A percentile compares a stretch with the other conserved stretches of the same genome.
phyloP scores from a whole-genome alignment of 2,888 invertebrate genomes.

The Pemphredon lugubris region DNA sequence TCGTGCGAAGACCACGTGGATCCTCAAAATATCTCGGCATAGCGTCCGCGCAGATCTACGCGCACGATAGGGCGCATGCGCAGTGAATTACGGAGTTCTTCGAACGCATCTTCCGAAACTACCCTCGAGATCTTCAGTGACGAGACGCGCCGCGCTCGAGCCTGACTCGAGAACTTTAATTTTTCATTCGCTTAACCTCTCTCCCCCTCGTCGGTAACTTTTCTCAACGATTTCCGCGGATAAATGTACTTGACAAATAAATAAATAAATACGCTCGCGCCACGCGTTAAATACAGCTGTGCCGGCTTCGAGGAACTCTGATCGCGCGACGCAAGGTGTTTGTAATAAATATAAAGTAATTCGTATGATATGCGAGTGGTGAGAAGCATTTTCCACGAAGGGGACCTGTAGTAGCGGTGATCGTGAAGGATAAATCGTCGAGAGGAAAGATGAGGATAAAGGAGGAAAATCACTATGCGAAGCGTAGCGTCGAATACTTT shows the following conservation, averaged over 20 bases:
- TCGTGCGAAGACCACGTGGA: conserved; percentile 43
- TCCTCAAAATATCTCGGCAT: conserved; percentile 32
- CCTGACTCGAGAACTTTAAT: conserved; percentile 45
- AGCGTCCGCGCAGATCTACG: conserved; percentile 25
- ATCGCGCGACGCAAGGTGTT: no score
- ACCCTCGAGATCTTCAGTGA: conserved; percentile 53
- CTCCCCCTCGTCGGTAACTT: neutral
- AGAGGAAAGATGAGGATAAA: conserved; percentile 76
- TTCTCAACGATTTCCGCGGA: neutral
- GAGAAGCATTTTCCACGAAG: no score
- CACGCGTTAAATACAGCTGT: no score
- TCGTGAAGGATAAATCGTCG: no score
- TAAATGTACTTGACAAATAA: no score
- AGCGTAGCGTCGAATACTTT: conserved; percentile 74
- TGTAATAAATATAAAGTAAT: no score
- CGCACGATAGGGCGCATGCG: conserved; percentile 40
- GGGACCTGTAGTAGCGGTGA: no score
- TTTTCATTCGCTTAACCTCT: conserved; percentile 16
- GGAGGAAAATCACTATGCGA: conserved; percentile 74
- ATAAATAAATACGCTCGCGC: no score
- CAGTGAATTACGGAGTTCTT: conserved; percentile 14
- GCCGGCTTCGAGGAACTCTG: no score
- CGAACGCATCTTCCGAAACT: conserved; percentile 44
- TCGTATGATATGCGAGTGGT: conserved; percentile 3
- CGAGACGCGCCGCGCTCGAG: conserved; percentile 53